These are phyloP conservation scores for Wasmannia auropunctata DNA, from an alignment of 1,140 invertebrate species.

Conservation along the genomic window DNA sequence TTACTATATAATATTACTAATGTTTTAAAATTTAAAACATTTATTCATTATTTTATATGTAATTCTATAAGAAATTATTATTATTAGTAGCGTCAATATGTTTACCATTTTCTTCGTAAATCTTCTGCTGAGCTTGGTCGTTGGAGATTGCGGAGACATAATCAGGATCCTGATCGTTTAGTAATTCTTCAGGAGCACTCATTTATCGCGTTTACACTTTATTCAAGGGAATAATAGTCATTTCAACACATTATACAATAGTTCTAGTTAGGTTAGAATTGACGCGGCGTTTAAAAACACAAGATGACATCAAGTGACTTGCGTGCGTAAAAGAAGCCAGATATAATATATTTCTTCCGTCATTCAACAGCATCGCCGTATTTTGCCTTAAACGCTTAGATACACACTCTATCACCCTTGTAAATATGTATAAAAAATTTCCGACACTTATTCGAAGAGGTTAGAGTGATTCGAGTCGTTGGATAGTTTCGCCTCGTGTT, in stretches of 20 bases:
- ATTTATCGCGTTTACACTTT: slow-evolving; percentile 66
- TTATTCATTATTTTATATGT: not conserved
- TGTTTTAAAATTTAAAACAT: not conserved
- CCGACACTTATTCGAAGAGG: not conserved
- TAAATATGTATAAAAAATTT: not conserved
- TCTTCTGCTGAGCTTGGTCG: slow-evolving; percentile 77
- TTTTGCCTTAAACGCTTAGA: not conserved
- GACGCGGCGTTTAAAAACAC: not conserved
- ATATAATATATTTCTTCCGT: not conserved
- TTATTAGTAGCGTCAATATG: not conserved
- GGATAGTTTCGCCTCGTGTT: not conserved
- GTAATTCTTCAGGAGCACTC: slow-evolving; percentile 65
- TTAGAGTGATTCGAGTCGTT: not conserved
- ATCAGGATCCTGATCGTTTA: slow-evolving; percentile 83
- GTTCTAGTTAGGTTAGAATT: not conserved
- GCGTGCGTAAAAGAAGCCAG: not conserved
- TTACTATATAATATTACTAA: not conserved
- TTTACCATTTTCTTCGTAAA: slow-evolving; percentile 83
- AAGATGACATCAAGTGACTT: not conserved
- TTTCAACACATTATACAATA: not conserved
- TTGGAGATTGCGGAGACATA: slow-evolving; percentile 79
- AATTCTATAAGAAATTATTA: slow-evolving; percentile 3
- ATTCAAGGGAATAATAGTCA: not conserved
- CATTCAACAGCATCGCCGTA: not conserved
- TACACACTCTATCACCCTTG: not conserved